Conservation (phyloP, 2,888 invertebrate species). For the Oconnorella tubifera region DNA sequence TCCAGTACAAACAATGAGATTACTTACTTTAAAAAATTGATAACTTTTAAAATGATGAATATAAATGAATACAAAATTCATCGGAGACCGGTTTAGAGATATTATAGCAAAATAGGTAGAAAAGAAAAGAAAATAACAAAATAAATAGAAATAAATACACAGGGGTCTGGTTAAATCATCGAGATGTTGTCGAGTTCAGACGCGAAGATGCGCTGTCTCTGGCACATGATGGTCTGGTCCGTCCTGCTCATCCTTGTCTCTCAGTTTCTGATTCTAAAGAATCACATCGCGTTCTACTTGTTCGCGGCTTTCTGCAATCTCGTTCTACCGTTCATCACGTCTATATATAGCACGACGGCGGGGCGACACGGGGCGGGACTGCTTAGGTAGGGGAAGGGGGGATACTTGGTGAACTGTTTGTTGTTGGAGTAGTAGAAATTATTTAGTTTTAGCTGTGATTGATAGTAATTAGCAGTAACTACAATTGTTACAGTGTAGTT, state of each 20-base stretch:
- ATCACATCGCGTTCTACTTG: constrained; percentile 37
- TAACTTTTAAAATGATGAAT: too few species aligned
- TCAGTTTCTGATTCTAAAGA: constrained; percentile 30
- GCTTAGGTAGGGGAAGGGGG: constrained; percentile 28
- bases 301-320: constrained; percentile 33
- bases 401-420: too few species aligned
- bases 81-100: too few species aligned
- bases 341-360: constrained; percentile 37
- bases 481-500: too few species aligned
- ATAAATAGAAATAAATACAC: too few species aligned
- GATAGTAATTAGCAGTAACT: not conserved
- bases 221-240: constrained; percentile 40
- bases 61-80: too few species aligned
- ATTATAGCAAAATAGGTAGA: too few species aligned
- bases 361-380: constrained; percentile 34
- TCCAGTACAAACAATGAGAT: too few species aligned
- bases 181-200: constrained; percentile 37
- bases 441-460: not conserved
- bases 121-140: too few species aligned
- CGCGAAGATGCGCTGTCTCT: constrained; percentile 37
- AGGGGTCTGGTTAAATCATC: not conserved
- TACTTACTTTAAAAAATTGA: too few species aligned
- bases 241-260: constrained; percentile 35
- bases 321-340: constrained; percentile 35
- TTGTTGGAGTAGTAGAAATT: too few species aligned